Percentiles rank a stretch among this genome's conserved stretches.
Evolutionary conservation across 2,113 vertebrate species (phyloP).

Genomic region (Butorides virescens): DNA sequence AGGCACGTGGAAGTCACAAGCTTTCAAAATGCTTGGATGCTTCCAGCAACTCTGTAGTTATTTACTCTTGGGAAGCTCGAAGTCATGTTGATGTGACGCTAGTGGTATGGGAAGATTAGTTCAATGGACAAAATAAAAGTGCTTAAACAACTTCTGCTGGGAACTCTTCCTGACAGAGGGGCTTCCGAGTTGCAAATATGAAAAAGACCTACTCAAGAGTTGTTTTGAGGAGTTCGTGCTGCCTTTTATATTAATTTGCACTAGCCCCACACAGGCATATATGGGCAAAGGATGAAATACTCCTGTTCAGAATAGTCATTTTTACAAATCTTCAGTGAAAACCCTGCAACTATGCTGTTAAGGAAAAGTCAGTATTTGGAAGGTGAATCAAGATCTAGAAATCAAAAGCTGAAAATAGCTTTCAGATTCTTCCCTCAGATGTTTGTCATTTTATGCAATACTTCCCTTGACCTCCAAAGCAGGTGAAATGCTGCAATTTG

Average conservation of each 20-base stretch:
- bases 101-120: background rate
- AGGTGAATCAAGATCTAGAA: background rate
- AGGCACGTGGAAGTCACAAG: background rate
- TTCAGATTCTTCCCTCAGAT: background rate
- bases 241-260: background rate
- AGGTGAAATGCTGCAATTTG: slow-evolving; percentile 2
- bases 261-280: accelerated
- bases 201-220: background rate
- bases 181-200: accelerated
- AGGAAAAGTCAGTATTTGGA: background rate
- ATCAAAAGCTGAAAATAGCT: background rate
- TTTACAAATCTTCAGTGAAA: background rate
- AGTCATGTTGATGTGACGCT: background rate
- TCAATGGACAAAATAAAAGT: background rate
- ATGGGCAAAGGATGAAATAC: background rate
- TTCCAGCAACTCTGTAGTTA: background rate
- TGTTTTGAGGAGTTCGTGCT: background rate
- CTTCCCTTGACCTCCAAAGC: slow-evolving; percentile 26
- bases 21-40: background rate
- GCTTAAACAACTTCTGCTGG: background rate
- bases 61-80: accelerated
- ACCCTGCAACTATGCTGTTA: accelerated
- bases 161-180: background rate
- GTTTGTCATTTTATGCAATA: background rate
- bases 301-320: accelerated